Evolutionary conservation across 2,113 vertebrate species (phyloP).

Genomic region (Lanius collurio): DNA sequence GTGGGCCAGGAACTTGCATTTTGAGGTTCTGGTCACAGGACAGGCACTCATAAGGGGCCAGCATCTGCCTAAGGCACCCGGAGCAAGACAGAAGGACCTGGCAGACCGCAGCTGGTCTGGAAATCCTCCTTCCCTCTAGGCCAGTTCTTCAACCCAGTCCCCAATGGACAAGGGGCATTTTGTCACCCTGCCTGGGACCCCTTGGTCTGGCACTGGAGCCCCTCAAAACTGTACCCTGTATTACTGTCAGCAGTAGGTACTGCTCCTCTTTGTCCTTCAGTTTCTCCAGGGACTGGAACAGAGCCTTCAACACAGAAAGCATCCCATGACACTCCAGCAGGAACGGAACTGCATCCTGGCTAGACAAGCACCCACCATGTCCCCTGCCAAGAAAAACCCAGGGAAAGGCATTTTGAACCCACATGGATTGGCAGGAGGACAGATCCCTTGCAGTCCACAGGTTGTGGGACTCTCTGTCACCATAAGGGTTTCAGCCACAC

Average conservation of each 20-base stretch:
- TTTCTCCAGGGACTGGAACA: neutral
- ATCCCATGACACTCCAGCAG: neutral
- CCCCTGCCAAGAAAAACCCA: neutral
- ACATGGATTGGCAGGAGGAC: neutral
- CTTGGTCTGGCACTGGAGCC: neutral
- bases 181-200: neutral
- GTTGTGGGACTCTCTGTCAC: neutral
- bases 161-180: neutral
- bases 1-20: neutral
- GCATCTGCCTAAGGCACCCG: neutral
- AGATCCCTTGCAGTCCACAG: neutral
- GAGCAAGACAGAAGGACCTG: neutral
- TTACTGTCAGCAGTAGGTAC: neutral
- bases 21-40: neutral
- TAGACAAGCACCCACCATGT: neutral
- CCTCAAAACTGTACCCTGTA: neutral
- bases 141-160: neutral
- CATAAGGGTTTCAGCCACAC: neutral
- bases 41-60: neutral
- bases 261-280: neutral
- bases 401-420: neutral
- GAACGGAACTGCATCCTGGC: neutral
- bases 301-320: neutral
- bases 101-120: neutral
- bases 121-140: neutral